Evolutionary conservation across 2,888 invertebrate species (phyloP).

Genomic region (Thumatha senex): DNA sequence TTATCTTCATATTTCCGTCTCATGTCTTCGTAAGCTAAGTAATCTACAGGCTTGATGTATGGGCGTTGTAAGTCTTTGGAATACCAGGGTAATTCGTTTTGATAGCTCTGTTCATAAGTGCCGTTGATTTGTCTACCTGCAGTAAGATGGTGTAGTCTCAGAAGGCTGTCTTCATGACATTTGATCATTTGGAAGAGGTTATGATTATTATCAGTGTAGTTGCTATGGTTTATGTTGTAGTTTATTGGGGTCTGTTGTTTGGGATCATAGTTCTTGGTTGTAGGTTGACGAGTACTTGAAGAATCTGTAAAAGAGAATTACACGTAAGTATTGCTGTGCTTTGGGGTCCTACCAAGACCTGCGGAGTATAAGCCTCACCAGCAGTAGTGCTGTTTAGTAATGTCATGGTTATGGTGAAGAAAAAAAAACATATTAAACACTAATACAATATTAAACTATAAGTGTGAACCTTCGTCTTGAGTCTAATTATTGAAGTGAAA

Average conservation of each 20-base stretch:
- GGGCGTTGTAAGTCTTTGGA: constrained; percentile 73
- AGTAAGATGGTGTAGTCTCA: constrained; percentile 75
- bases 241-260: constrained; percentile 50
- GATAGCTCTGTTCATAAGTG: constrained; percentile 62
- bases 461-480: too few species aligned
- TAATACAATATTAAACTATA: too few species aligned
- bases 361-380: too few species aligned
- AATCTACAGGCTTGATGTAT: constrained; percentile 71
- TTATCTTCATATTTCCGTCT: constrained; percentile 70
- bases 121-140: constrained; percentile 66
- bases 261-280: constrained; percentile 54
- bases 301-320: constrained; percentile 40
- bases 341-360: too few species aligned
- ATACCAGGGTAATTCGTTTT: constrained; percentile 71
- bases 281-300: constrained; percentile 37
- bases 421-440: too few species aligned
- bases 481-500: too few species aligned
- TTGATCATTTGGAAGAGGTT: constrained; percentile 79
- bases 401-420: too few species aligned
- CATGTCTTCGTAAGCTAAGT: constrained; percentile 70
- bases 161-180: constrained; percentile 74
- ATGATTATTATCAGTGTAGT: constrained; percentile 64
- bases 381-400: too few species aligned
- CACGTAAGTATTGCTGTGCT: too few species aligned
- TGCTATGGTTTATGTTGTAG: constrained; percentile 50